Conservation (phyloP, 2,888 invertebrate species). For the Drosophila buzzatii region DNA sequence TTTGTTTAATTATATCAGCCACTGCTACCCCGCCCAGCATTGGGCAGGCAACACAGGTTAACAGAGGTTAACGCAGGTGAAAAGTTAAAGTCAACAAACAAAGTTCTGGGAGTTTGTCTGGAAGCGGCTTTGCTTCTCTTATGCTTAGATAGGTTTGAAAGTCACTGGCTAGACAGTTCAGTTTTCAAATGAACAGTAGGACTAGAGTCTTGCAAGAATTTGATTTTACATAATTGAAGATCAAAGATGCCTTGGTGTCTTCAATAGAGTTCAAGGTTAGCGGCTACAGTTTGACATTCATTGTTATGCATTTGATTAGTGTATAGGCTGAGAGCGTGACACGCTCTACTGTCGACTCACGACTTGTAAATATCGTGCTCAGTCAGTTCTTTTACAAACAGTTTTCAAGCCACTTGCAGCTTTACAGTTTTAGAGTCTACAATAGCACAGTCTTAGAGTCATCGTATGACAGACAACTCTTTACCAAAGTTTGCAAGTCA, state of each 20-base stretch:
- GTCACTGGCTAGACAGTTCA: background rate
- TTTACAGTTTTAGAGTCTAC: background rate
- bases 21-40: background rate
- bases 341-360: background rate
- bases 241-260: too few species aligned
- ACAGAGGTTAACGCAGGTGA: background rate
- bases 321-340: background rate
- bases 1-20: constrained; percentile 6
- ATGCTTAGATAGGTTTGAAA: background rate
- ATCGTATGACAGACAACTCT: background rate
- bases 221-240: background rate
- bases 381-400: too few species aligned
- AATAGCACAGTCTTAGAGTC: background rate
- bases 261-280: too few species aligned
- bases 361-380: too few species aligned
- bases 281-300: too few species aligned
- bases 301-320: background rate
- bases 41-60: background rate
- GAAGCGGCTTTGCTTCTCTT: too few species aligned
- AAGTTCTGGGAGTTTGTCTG: too few species aligned
- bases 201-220: background rate
- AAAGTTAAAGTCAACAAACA: constrained; percentile 1
- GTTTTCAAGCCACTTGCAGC: too few species aligned
- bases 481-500: background rate
- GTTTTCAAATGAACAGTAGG: background rate